Evolutionary conservation across 2,797 vertebrate species (phyloP).

Genomic region (Emys orbicularis): DNA sequence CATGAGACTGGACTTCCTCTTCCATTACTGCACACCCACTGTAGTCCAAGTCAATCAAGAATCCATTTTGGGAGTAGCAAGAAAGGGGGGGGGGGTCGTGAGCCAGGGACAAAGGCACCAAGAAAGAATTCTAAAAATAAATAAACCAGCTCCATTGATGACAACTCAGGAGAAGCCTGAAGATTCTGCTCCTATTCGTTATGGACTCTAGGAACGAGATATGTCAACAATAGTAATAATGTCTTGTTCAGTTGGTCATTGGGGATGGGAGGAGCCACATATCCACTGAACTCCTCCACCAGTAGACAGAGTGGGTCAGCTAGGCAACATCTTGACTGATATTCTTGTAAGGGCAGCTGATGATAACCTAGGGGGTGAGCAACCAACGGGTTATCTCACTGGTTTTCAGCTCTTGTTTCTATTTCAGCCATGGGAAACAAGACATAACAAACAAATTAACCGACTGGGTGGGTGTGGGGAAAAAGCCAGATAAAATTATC

Average conservation of each 20-base stretch:
- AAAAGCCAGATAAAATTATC: slow-evolving; percentile 6
- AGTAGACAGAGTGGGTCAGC: background rate
- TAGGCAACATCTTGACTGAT: background rate
- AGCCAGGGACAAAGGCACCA: background rate
- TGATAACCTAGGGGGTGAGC: background rate
- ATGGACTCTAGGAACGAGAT: accelerated
- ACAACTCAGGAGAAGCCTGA: accelerated
- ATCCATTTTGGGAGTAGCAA: background rate
- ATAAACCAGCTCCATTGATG: background rate
- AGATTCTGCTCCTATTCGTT: accelerated
- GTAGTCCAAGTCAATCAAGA: background rate
- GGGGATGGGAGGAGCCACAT: background rate
- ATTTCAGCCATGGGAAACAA: background rate
- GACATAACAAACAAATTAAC: background rate
- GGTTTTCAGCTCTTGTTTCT: background rate
- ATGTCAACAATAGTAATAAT: accelerated
- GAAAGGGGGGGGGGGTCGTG: accelerated
- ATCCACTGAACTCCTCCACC: background rate
- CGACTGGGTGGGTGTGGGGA: background rate
- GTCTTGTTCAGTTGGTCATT: accelerated
- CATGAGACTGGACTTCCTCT: accelerated
- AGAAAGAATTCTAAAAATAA: background rate
- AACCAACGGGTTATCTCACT: background rate
- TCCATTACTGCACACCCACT: background rate
- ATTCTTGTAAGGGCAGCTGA: background rate